Conservation (phyloP, 2,888 invertebrate genomes). For the Sepiola atlantica region DNA sequence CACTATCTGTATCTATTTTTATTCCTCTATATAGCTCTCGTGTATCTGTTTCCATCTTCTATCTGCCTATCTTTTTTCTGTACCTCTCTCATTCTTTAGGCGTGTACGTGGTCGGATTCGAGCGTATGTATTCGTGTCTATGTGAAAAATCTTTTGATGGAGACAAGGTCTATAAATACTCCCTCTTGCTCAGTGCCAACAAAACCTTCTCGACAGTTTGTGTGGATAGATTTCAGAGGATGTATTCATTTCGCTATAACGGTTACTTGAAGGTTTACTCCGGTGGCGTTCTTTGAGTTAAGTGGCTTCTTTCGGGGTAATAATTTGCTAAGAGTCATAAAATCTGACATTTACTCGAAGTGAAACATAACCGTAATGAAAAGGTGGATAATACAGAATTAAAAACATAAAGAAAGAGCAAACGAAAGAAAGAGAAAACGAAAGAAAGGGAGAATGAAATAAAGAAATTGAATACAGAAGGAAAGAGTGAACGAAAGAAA, state of each 20-base stretch:
- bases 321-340: conserved; percentile 32
- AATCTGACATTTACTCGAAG: conserved; percentile 16
- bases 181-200: no score
- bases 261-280: not conserved
- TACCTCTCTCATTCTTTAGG: no score
- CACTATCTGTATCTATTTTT: no score
- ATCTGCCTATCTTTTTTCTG: no score
- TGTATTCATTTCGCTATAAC: not conserved
- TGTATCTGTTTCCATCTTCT: no score
- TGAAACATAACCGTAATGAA: not conserved
- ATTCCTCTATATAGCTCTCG: no score
- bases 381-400: not conserved
- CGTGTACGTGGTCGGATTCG: no score
- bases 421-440: not conserved
- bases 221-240: not conserved
- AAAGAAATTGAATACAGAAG: not conserved
- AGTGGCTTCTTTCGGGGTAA: conserved; percentile 23
- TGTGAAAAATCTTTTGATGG: no score
- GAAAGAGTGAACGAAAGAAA: not conserved
- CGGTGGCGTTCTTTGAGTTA: conserved; percentile 1
- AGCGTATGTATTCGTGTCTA: no score
- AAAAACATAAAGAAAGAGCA: not conserved
- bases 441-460: no score
- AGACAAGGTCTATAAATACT: no score
- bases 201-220: not conserved